Conservation (phyloP, 2,797 vertebrate species). For the Capromys pilorides region DNA sequence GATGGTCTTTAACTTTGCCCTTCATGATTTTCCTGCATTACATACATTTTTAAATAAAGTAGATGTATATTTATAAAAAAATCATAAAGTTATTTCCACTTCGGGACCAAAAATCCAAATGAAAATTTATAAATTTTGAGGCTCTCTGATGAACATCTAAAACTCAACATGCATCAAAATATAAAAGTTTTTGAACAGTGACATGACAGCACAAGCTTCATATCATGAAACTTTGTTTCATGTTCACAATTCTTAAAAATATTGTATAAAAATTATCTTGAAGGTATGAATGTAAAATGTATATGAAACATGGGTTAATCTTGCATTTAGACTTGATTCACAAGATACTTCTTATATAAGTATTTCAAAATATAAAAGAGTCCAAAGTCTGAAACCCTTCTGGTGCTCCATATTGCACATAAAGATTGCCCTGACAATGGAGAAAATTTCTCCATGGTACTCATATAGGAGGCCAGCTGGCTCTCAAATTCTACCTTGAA, state of each 20-base stretch:
- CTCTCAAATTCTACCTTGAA: neutral
- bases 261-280: neutral
- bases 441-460: neutral
- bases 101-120: neutral
- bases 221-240: neutral
- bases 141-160: neutral
- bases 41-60: neutral
- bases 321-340: neutral
- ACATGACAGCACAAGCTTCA: neutral
- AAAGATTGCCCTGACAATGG: neutral
- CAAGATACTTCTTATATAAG: neutral
- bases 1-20: neutral
- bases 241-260: neutral
- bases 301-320: neutral
- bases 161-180: neutral
- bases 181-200: neutral
- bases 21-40: neutral
- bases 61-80: neutral
- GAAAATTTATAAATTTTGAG: neutral
- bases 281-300: neutral
- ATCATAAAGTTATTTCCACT: neutral
- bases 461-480: fast-evolving
- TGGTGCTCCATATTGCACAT: neutral
- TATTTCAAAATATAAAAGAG: neutral
- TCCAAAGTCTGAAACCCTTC: neutral